phyloP scores from a whole-genome alignment of 1,140 invertebrate species.

The Achroia grisella region DNA sequence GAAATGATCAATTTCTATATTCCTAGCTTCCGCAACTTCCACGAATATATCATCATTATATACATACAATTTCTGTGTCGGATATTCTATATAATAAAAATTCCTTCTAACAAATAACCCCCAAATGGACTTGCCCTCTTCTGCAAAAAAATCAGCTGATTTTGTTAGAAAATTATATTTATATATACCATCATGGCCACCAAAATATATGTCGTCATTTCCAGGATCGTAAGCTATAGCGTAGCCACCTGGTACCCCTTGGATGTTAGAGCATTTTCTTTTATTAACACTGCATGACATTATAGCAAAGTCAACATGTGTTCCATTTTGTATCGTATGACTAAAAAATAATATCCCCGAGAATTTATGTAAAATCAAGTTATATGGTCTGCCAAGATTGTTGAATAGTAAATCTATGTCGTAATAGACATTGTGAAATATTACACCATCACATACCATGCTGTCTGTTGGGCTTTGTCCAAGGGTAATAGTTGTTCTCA shows the following conservation, averaged over 20 bases:
- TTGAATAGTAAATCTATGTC: conserved; percentile 30
- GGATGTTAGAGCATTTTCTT: conserved; percentile 19
- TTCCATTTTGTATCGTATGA: conserved; percentile 35
- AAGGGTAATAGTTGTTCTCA: too few relatives aligned
- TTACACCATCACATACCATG: conserved; percentile 37
- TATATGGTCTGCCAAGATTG: conserved; percentile 37
- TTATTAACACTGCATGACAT: conserved; percentile 34
- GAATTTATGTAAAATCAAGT: conserved; percentile 46
- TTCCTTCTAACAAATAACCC: conserved; percentile 42
- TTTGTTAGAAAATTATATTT: conserved; percentile 51
- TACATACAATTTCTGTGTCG: conserved; percentile 44
- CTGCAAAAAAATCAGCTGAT: conserved; percentile 45
- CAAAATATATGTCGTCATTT: conserved; percentile 54
- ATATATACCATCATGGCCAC: conserved; percentile 55
- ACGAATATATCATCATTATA: conserved; percentile 47
- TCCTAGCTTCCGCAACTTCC: conserved; percentile 34
- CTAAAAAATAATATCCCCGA: conserved; percentile 47
- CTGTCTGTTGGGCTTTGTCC: too few relatives aligned
- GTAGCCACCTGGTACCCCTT: conserved; percentile 42
- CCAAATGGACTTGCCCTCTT: conserved; percentile 56
- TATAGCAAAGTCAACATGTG: conserved; percentile 42
- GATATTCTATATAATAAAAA: conserved; percentile 60
- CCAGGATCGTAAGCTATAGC: conserved; percentile 48
- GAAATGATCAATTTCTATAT: conserved; percentile 51
- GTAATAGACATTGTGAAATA: conserved; percentile 51